phyloP scores from a whole-genome alignment of 2,888 invertebrate species.

The Drosophila paucipuncta region DNA sequence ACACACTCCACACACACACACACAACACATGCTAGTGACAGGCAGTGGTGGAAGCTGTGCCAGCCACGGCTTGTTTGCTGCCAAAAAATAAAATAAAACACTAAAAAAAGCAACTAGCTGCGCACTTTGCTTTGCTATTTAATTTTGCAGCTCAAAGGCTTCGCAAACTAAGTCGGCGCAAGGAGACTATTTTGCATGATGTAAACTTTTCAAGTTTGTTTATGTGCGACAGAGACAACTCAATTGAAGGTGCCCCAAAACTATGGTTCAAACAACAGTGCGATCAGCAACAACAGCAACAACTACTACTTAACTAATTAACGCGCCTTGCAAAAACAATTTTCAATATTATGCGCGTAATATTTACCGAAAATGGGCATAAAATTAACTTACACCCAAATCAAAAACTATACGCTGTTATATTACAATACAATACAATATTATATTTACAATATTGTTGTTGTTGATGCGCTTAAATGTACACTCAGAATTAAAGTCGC shows the following conservation, averaged over 20 bases:
- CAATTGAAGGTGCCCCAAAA: conserved; percentile 49
- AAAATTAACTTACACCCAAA: conserved; percentile 39
- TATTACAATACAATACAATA: conserved; percentile 19
- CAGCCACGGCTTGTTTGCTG: conserved; percentile 75
- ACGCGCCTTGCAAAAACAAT: conserved; percentile 26
- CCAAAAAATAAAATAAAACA: conserved; percentile 55
- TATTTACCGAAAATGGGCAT: conserved; percentile 36
- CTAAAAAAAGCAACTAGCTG: conserved; percentile 41
- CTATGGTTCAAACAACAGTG: neutral
- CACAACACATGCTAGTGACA: conserved; percentile 74
- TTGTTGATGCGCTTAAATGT: neutral
- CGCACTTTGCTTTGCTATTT: conserved; percentile 79
- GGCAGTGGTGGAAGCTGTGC: conserved; percentile 66
- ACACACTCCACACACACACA: conserved; percentile 1
- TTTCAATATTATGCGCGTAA: conserved; percentile 22
- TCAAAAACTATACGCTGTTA: conserved; percentile 2
- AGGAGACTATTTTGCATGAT: conserved; percentile 57
- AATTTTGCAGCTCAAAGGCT: conserved; percentile 79
- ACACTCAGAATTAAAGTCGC: neutral
- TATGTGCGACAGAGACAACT: conserved; percentile 47
- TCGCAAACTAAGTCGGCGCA: conserved; percentile 52
- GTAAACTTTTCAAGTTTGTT: conserved; percentile 54
- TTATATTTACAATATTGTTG: conserved; percentile 30
- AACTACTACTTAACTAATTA: conserved; percentile 46
- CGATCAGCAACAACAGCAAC: neutral